Evolutionary conservation across 2,797 vertebrate genomes (phyloP).

Genomic region (Alcedo quadribrachys): DNA sequence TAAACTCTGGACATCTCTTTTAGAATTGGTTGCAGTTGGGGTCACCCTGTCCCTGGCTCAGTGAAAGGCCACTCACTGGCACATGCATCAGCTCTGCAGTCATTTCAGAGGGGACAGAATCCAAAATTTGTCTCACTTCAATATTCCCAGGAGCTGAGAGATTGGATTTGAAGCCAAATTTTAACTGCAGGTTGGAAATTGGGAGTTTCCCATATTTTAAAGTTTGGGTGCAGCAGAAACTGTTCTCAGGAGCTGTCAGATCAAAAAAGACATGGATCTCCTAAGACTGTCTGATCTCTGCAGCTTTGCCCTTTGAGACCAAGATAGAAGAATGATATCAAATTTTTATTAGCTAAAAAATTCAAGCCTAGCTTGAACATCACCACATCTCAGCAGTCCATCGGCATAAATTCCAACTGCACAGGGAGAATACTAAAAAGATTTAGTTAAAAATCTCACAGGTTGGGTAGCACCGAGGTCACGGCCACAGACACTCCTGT

Average conservation of each 20-base stretch:
- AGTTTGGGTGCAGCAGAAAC: not conserved
- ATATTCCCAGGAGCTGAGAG: not conserved
- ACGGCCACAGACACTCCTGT: not conserved
- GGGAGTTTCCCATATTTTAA: not conserved
- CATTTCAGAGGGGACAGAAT: not conserved
- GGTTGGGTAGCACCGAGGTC: not conserved
- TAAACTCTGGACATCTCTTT: not conserved
- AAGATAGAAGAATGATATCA: conserved; percentile 7
- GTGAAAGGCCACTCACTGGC: not conserved
- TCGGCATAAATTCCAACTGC: not conserved
- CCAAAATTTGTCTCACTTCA: not conserved
- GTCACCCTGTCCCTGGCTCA: not conserved
- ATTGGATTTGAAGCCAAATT: not conserved
- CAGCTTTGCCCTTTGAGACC: conserved; percentile 1
- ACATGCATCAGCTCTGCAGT: fast-evolving
- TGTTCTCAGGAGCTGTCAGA: not conserved
- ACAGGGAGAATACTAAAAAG: not conserved
- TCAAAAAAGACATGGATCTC: not conserved
- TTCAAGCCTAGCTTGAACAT: not conserved
- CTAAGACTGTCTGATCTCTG: not conserved
- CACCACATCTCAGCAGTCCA: not conserved
- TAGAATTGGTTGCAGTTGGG: not conserved
- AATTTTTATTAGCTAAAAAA: conserved; percentile 36
- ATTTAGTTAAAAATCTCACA: not conserved
- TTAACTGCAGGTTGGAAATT: not conserved